Base-by-base conservation (phyloP, 1,140 invertebrate genomes). In the Papilio polyxenes region DNA sequence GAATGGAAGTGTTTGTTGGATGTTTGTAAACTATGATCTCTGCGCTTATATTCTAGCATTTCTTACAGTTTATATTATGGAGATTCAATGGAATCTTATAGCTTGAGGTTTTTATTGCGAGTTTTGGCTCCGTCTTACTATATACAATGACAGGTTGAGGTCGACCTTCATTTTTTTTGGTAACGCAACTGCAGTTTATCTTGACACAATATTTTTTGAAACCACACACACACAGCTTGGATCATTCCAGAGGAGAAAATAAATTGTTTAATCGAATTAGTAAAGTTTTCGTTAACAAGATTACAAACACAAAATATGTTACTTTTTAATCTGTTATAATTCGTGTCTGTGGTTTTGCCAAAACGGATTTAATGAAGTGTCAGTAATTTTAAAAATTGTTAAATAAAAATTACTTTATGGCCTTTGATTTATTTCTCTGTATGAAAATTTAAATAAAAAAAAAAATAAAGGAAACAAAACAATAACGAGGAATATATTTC, bases 1-100 rank as follows among this genome's bases (percentile, higher is more conserved):
- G 49, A 56, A 51, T 77, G 75, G 6, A 53, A 56, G 49, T 31
- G n/a, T 53, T 49, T 20, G 72, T 15, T 37, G 69, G 13, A 74
- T 74, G 72, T 48, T 75, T 75, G 40, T 48, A 20, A 49, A 75
- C 48, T 77, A 59, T 80, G 78, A 80, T 80, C 78, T 80, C 78
- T 80, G 78, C 59, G 40, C 59, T 65, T 69, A n/a, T 37, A 59
- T 80, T 62, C 56, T 79, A 80, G 49, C 23, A 23, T 53, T 44
- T 80, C 78, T 53, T 80, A 40, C 59, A 69, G 20, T 53, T 49
- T 49, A n/a, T n/a, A 53, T n/a, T 23, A 49, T 20, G 20, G 11
- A 69, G 37, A 44, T 80, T 69, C 44, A 10, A 11, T 80, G 10
- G 56, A 80, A 80, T 65, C 20, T 80, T 80, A 69, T 48, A 15